Evolutionary conservation across 2,797 vertebrate genomes (phyloP).

Genomic region (Pseudochaenichthys georgianus): DNA sequence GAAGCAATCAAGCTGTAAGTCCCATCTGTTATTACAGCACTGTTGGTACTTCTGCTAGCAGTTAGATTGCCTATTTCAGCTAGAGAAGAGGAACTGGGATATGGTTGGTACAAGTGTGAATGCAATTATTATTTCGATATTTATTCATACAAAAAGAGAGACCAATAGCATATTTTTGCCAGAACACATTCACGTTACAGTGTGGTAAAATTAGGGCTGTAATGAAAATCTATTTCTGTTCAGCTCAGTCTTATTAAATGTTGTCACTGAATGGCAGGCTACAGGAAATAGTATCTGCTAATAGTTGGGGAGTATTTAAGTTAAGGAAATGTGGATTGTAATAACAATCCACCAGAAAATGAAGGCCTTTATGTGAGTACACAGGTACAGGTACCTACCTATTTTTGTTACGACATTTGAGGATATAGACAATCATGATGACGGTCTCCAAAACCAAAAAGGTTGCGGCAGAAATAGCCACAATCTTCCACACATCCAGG

Average conservation of each 20-base stretch:
- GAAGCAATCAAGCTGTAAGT: constrained; percentile 64
- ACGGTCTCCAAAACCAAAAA: constrained; percentile 81
- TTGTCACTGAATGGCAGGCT: constrained; percentile 13
- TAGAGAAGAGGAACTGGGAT: constrained; percentile 33
- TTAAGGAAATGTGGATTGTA: constrained; percentile 19
- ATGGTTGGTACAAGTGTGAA: constrained; percentile 3
- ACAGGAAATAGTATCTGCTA: constrained; percentile 18
- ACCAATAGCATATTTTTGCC: constrained; percentile 13
- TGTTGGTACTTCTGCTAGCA: constrained; percentile 54
- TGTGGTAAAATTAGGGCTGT: constrained; percentile 28
- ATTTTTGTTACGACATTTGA: constrained; percentile 79
- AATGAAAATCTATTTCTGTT: constrained; percentile 29
- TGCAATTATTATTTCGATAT: constrained; percentile 40
- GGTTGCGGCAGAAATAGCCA: constrained; percentile 76
- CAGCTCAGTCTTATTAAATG: constrained; percentile 9
- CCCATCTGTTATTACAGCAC: constrained; percentile 69
- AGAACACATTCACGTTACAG: constrained; percentile 1
- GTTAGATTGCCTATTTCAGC: constrained; percentile 64
- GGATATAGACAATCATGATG: constrained; percentile 80
- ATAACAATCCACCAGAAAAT: not conserved
- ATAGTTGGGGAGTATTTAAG: not conserved
- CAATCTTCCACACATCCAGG: constrained; percentile 84
- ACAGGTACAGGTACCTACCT: constrained; percentile 64
- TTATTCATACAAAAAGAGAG: constrained; percentile 34
- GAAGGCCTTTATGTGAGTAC: not conserved